A percentile compares a stretch with the other conserved stretches of the same genome.
Evolutionary conservation across 2,888 invertebrate species (phyloP).

Genomic region (Agrochola circellaris): DNA sequence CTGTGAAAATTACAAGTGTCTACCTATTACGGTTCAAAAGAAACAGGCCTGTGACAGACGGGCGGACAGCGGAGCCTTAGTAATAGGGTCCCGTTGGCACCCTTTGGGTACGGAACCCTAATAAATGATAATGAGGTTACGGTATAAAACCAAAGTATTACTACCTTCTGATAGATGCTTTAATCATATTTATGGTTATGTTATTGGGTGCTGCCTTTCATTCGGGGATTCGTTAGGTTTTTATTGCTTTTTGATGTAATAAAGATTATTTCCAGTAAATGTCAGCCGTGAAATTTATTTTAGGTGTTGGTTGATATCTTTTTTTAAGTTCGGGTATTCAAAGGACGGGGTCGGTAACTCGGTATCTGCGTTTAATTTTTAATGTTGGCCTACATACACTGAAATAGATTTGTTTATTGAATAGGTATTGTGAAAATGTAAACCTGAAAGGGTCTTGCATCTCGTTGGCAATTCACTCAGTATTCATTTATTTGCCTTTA

Average conservation of each 20-base stretch:
- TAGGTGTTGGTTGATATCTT: conserved; percentile 14
- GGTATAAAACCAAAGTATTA: conserved; percentile 2
- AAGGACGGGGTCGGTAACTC: background rate
- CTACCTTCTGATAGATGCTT: conserved; percentile 35
- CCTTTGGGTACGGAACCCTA: background rate
- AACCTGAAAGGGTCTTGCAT: too few relatives aligned
- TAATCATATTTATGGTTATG: conserved; percentile 54
- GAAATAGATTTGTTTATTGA: conserved; percentile 8
- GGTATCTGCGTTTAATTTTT: background rate
- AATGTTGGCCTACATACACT: background rate
- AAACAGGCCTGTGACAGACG: background rate
- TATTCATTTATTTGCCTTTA: background rate
- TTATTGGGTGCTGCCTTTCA: conserved; percentile 43
- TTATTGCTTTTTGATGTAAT: conserved; percentile 51
- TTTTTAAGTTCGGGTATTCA: conserved; percentile 7
- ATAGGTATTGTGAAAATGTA: background rate
- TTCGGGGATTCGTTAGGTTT: conserved; percentile 31
- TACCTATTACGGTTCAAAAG: background rate
- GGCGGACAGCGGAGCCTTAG: background rate
- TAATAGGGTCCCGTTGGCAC: background rate
- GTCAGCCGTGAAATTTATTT: conserved; percentile 42
- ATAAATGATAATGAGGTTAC: conserved; percentile 36
- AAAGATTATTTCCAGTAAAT: conserved; percentile 52
- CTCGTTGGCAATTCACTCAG: background rate
- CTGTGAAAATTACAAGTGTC: background rate